phyloP scores from a whole-genome alignment of 1,140 invertebrate species.

The Drosophila biarmipes region DNA sequence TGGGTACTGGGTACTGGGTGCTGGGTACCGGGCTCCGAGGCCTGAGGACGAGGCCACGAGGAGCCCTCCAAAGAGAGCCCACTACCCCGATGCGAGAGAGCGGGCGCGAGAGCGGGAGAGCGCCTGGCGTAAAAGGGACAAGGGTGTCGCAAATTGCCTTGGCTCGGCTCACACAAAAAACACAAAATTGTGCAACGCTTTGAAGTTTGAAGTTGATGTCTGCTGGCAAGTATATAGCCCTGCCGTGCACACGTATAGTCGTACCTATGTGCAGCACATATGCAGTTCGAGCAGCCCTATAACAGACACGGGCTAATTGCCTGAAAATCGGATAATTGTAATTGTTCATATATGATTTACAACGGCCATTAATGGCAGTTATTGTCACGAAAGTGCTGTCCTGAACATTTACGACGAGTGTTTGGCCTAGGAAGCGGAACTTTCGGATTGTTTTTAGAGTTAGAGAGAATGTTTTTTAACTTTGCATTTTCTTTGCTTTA shows the following conservation, averaged over 20 bases:
- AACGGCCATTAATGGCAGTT: slow-evolving; percentile 29
- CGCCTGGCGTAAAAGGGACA: slow-evolving; percentile 36
- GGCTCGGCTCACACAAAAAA: slow-evolving; percentile 33
- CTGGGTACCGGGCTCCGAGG: slow-evolving; percentile 8
- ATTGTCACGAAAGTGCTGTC: slow-evolving; percentile 11
- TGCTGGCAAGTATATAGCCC: slow-evolving; percentile 7
- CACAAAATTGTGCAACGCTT: slow-evolving; percentile 48
- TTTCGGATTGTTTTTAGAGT: neutral
- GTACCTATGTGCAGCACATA: too few relatives aligned
- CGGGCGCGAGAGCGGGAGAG: neutral
- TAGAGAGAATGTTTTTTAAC: neutral
- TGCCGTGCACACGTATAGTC: neutral
- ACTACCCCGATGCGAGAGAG: neutral
- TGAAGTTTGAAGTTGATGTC: slow-evolving; percentile 39
- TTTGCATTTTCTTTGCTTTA: neutral
- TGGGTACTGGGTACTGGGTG: neutral
- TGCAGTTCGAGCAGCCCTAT: too few relatives aligned
- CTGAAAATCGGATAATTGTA: slow-evolving; percentile 9
- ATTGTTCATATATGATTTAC: slow-evolving; percentile 16
- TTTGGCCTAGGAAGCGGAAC: neutral
- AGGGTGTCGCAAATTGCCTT: slow-evolving; percentile 51
- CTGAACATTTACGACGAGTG: neutral
- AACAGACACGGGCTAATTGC: neutral
- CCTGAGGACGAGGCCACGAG: slow-evolving; percentile 44
- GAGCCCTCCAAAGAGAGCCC: slow-evolving; percentile 3